Evolutionary conservation across 2,797 vertebrate species (phyloP).

Genomic region (Etheostoma perlongum): DNA sequence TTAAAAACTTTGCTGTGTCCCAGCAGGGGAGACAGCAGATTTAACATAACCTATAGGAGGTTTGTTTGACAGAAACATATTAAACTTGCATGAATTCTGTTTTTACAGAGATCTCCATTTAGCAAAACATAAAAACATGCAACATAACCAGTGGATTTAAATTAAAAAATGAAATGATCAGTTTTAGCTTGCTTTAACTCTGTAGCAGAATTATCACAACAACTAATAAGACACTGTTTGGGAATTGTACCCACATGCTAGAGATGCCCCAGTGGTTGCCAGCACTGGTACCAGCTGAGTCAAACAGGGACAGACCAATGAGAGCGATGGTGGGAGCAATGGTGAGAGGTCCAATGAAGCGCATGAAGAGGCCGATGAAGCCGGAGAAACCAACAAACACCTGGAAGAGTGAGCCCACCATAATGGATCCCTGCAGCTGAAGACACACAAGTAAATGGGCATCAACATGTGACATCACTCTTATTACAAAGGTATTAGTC

Average conservation of each 20-base stretch:
- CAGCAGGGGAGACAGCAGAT: neutral
- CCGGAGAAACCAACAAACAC: constrained; percentile 95
- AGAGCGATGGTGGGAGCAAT: constrained; percentile 96
- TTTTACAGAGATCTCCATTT: neutral
- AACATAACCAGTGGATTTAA: neutral
- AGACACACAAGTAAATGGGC: constrained; percentile 16
- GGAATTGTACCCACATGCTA: constrained; percentile 84
- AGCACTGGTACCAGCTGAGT: constrained; percentile 89
- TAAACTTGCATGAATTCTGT: neutral
- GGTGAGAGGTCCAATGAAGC: constrained; percentile 95
- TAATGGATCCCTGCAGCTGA: constrained; percentile 94
- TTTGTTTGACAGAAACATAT: neutral
- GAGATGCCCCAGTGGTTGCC: constrained; percentile 96
- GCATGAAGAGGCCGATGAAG: constrained; percentile 94
- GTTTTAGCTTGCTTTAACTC: neutral
- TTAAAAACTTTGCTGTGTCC: neutral
- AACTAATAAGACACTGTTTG: neutral
- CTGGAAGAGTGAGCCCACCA: constrained; percentile 95
- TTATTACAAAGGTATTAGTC: constrained; percentile 1
- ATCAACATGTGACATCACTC: neutral
- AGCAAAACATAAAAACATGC: neutral
- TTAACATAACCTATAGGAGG: neutral
- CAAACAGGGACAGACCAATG: constrained; percentile 93
- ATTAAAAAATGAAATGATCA: neutral
- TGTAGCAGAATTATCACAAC: neutral